Evolutionary conservation across 2,113 vertebrate species (phyloP).

Genomic region (Falcunculus frontatus): DNA sequence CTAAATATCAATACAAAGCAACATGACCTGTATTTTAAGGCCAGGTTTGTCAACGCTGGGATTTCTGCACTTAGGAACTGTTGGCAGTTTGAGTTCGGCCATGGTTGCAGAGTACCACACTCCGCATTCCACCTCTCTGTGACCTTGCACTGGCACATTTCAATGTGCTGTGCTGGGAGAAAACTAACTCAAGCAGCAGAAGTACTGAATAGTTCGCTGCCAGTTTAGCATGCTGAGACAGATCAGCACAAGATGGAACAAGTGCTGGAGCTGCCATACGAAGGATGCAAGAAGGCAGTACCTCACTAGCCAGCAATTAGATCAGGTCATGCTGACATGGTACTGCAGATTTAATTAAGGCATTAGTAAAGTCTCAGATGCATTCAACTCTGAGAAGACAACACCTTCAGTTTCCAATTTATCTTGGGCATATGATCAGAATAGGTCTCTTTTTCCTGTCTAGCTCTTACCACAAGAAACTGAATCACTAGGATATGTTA

Average conservation of each 20-base stretch:
- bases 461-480: background rate
- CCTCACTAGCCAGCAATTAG: constrained; percentile 1
- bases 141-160: background rate
- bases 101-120: background rate
- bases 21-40: background rate
- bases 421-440: background rate
- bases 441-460: background rate
- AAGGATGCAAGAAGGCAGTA: background rate
- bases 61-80: background rate
- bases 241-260: background rate
- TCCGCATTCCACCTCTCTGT: background rate
- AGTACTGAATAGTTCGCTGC: background rate
- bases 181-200: background rate
- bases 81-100: accelerated
- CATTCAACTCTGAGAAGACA: background rate
- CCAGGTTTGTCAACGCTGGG: background rate
- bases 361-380: background rate
- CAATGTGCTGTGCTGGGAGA: background rate
- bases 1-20: background rate
- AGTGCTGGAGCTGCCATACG: background rate
- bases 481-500: background rate
- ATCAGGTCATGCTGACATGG: background rate
- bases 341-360: background rate
- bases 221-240: background rate
- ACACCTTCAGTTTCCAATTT: background rate